Evolutionary conservation across 2,797 vertebrate species (phyloP), one percentile per base, ranked within the genome.

Genomic region (Calcarius lapponicus): DNA sequence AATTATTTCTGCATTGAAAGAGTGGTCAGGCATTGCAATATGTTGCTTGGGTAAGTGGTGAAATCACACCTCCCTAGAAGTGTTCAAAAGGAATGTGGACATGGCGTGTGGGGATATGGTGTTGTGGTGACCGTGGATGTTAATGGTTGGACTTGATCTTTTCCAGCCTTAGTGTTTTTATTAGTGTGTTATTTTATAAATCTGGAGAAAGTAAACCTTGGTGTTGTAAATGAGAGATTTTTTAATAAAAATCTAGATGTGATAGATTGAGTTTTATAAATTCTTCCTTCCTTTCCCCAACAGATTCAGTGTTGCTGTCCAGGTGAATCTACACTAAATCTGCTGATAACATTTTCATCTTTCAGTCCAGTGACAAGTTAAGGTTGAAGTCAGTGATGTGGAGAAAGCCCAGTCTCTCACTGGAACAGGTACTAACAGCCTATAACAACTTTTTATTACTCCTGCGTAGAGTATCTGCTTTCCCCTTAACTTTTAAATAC

Each of bases 401-500:
- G 53, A 56, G 60, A 95, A 93, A 96, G 28, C 87, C 40, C 51
- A 76, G 67, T 79, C 58, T 40, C 32, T 76, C 60, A 42, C 22
- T 76, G 54, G 42, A 89, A 90, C 86, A 87, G 60, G 75, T 93
- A 76, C 58, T 86, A 53, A 84, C 38, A 96, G 48, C 22, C 28
- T 7, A 29, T 74, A 96, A 96, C 15, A 20, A 95, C 11, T 48
- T 95, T 61, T 85, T 74, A 61, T 86, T 83, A 95, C 74, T 47
- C 19, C 45, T 92, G 25, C 67, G 79, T 14, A 91, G 79, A 83
- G 32, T 93, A 81, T 93, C 74, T 96, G 51, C 48, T 71, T 93
- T 15, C 66, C 24, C 83, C 82, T 95, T 92, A 95, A 84, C 56
- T 95, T 96, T 95, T 80, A 95, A 87, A 86, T 87, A 21, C 4